These are phyloP conservation scores for Gopherus flavomarginatus DNA, from an alignment of 2,113 vertebrate genomes.

Conservation along the genomic window DNA sequence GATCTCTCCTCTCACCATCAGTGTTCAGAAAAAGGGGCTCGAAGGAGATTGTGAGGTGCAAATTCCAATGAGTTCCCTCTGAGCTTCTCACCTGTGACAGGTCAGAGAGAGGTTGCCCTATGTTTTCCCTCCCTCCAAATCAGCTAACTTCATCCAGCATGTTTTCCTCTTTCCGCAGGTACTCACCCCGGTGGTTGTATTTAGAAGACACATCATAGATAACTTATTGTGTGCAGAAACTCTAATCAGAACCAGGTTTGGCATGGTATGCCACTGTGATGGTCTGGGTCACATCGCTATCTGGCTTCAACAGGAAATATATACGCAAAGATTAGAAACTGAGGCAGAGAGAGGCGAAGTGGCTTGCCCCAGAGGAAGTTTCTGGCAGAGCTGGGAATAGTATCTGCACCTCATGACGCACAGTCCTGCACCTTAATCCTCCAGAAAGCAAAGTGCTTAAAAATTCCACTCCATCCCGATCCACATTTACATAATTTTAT, in stretches of 20 bases:
- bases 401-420: rapidly evolving
- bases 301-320: conserved; percentile 75
- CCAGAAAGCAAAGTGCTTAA: not conserved
- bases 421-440: not conserved
- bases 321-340: not conserved
- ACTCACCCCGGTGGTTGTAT: not conserved
- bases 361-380: not conserved
- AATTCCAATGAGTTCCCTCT: conserved; percentile 6
- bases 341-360: not conserved
- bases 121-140: not conserved
- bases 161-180: not conserved
- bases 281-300: conserved; percentile 94
- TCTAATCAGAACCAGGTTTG: conserved; percentile 86
- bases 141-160: not conserved
- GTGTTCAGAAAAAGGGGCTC: not conserved
- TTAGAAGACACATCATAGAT: conserved; percentile 84
- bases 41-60: not conserved
- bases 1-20: rapidly evolving
- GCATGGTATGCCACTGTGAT: conserved; percentile 92
- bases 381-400: not conserved
- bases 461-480: rapidly evolving
- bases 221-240: conserved; percentile 94
- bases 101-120: not conserved
- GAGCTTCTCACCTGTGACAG: not conserved
- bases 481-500: rapidly evolving